Conservation (phyloP, 2,797 vertebrate genomes). For the Trichosurus vulpecula region DNA sequence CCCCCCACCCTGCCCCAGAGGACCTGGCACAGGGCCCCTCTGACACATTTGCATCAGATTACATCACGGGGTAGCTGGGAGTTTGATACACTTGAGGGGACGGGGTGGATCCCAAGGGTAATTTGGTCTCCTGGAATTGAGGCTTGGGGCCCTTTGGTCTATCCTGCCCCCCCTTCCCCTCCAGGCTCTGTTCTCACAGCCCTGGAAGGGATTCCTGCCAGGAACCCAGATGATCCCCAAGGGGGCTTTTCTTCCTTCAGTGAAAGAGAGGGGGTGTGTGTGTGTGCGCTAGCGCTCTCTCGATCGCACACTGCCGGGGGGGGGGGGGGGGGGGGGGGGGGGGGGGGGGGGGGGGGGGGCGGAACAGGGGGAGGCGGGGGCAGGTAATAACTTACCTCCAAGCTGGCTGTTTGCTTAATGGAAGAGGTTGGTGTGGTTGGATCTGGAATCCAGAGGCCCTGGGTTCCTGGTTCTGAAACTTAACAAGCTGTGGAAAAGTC, state of each 20-base stretch:
- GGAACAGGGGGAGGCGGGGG: too few species aligned
- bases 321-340: fast-evolving
- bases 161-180: neutral
- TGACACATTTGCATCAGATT: constrained; percentile 14
- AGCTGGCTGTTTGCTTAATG: neutral
- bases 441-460: neutral
- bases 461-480: neutral
- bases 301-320: too few species aligned
- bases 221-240: neutral
- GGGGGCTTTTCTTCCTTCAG: neutral
- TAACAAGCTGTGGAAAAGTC: neutral
- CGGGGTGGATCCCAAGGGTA: neutral
- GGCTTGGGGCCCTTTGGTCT: too few species aligned
- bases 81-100: neutral
- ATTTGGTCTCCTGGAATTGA: neutral
- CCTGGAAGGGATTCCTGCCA: neutral
- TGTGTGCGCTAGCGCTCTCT: too few species aligned
- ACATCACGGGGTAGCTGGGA: neutral
- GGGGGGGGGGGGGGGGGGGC: too few species aligned
- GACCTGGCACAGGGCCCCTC: neutral
- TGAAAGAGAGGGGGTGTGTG: neutral
- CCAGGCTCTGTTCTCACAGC: neutral
- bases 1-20: neutral
- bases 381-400: neutral
- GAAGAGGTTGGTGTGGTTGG: neutral